Evolutionary conservation across 2,797 vertebrate species (phyloP).

Genomic region (Acrossocheilus wenchowensis): DNA sequence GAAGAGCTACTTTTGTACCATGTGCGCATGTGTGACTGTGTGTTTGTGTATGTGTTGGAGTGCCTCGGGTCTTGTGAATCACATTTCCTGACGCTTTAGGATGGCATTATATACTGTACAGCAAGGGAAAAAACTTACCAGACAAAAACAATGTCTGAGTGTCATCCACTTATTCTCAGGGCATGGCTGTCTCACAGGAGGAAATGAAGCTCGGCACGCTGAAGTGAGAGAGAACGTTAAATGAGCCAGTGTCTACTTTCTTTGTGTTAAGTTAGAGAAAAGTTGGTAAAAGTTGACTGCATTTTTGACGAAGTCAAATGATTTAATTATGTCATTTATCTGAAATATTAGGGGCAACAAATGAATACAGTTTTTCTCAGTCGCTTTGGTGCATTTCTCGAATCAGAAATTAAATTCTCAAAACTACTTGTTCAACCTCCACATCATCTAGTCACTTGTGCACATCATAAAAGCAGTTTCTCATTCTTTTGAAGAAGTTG

Average conservation of each 20-base stretch:
- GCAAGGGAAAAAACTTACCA: slow-evolving; percentile 60
- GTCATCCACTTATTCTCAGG: slow-evolving; percentile 43
- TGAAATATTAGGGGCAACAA: not conserved
- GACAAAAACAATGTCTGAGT: slow-evolving; percentile 51
- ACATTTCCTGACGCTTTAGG: slow-evolving; percentile 65
- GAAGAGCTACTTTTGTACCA: slow-evolving; percentile 61
- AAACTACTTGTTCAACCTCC: too few species aligned
- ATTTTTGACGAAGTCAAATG: not conserved
- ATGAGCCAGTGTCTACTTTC: slow-evolving; percentile 10
- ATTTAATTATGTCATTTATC: not conserved
- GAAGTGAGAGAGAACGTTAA: not conserved
- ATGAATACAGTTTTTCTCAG: not conserved
- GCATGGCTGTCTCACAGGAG: slow-evolving; percentile 42
- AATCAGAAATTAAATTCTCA: too few species aligned
- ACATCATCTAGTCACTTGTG: too few species aligned
- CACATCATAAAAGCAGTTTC: too few species aligned
- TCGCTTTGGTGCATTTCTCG: too few species aligned
- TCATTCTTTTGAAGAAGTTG: too few species aligned
- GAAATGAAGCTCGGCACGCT: slow-evolving; percentile 13
- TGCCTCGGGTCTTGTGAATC: slow-evolving; percentile 73
- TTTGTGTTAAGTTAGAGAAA: slow-evolving; percentile 9
- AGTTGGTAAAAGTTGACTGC: not conserved
- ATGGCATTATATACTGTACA: slow-evolving; percentile 73
- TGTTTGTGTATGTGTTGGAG: slow-evolving; percentile 65
- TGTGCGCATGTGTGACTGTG: slow-evolving; percentile 61